Conservation (phyloP, 2,113 vertebrate genomes). For the Salvelinus sp. region DNA sequence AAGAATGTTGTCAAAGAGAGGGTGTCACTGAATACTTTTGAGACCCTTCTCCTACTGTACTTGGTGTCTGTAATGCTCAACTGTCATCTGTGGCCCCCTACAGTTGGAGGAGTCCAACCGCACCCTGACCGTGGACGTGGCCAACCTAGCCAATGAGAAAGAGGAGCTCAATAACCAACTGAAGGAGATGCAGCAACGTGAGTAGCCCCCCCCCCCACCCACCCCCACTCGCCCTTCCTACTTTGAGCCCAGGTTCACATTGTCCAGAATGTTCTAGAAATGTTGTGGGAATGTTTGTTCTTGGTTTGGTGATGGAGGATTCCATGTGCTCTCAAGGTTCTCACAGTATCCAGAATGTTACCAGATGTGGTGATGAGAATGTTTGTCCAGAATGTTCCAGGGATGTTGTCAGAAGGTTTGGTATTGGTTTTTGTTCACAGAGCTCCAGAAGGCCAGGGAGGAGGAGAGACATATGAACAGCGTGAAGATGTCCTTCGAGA, state of each 20-base stretch:
- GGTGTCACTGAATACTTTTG: too few relatives aligned
- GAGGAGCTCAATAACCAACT: slow-evolving; percentile 95
- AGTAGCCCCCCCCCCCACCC: slow-evolving; percentile 38
- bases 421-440: slow-evolving; percentile 65
- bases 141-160: slow-evolving; percentile 93
- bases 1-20: too few relatives aligned
- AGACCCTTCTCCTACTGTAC: too few relatives aligned
- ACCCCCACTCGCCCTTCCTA: background rate
- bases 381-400: background rate
- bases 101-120: slow-evolving; percentile 96
- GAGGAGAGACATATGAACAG: slow-evolving; percentile 75
- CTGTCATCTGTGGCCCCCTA: background rate
- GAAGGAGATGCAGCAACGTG: slow-evolving; percentile 89
- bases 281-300: too few relatives aligned
- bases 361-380: too few relatives aligned
- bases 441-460: slow-evolving; percentile 79
- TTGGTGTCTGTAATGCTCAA: background rate
- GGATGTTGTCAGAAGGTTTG: slow-evolving; percentile 7
- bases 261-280: too few relatives aligned
- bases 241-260: background rate
- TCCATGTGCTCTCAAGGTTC: too few relatives aligned
- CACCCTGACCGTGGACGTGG: slow-evolving; percentile 91
- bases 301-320: too few relatives aligned
- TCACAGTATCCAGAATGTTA: too few relatives aligned
- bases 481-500: slow-evolving; percentile 85